phyloP scores from a whole-genome alignment of 2,797 vertebrate genomes.

The Lates japonicus region DNA sequence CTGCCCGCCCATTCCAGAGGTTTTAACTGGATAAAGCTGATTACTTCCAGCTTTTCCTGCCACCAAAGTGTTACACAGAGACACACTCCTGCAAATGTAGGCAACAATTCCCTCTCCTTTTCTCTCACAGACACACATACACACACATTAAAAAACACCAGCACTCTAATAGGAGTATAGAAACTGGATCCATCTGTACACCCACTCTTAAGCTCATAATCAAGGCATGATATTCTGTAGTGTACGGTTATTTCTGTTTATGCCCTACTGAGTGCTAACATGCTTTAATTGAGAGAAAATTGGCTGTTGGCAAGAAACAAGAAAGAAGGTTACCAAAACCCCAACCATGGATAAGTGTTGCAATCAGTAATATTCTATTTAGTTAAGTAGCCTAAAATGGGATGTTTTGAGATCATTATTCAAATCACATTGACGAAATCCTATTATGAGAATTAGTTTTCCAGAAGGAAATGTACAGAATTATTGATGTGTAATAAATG shows the following conservation, averaged over 20 bases:
- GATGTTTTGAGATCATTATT: conserved; percentile 92
- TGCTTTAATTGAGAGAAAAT: conserved; percentile 92
- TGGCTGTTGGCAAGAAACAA: conserved; percentile 89
- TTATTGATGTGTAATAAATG: conserved; percentile 86
- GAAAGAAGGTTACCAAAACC: conserved; percentile 87
- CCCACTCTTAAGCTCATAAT: conserved; percentile 85
- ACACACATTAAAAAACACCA: conserved; percentile 58
- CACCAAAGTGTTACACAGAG: conserved; percentile 37
- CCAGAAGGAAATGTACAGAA: conserved; percentile 87
- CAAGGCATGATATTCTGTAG: conserved; percentile 84
- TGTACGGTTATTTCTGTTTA: conserved; percentile 88
- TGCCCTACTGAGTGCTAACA: conserved; percentile 88
- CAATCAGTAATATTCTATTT: conserved; percentile 91
- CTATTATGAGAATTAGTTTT: conserved; percentile 90
- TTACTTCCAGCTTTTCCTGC: conserved; percentile 65
- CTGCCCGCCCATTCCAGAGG: conserved; percentile 58
- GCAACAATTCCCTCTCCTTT: conserved; percentile 48
- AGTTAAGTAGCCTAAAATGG: conserved; percentile 90
- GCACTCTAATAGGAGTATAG: conserved; percentile 70
- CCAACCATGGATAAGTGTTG: conserved; percentile 89
- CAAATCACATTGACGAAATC: conserved; percentile 90
- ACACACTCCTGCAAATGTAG: conserved; percentile 37
- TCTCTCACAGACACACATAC: conserved; percentile 52
- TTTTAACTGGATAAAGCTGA: conserved; percentile 62
- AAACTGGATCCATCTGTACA: conserved; percentile 77